Evolutionary conservation across 1,140 invertebrate genomes (phyloP), one percentile per base, ranked within the genome.

Genomic region (Daktulosphaira vitifoliae): DNA sequence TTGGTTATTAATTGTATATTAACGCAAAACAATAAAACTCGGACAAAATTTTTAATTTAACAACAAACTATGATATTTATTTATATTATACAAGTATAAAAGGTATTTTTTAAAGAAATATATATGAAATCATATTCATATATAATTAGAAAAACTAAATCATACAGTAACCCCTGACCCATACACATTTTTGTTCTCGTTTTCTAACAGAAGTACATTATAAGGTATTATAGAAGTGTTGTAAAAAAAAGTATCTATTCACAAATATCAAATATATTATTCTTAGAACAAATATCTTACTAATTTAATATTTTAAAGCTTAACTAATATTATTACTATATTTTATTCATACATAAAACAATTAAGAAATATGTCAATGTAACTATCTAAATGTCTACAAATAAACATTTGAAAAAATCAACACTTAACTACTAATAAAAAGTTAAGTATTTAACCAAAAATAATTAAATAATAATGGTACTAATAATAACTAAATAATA

Each of bases 321-420:
- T 62, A 48, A 48, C 6, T 62, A 48, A n/a, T 16, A 16, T 44
- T 44, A 44, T 44, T 46, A 33, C 29, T 33, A 33, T 33, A 11
- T 33, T 46, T n/a, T 13, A 20, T 48, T n/a, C n/a, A n/a, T n/a
- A n/a, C n/a, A 62, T 13, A 8, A 62, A 62, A 62, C 42, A 46
- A 59, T 46, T 11, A 46, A 59, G 37, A 37, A 38, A 42, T 11
- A 13, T 46, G 56, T 62, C 56, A 62, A 62, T n/a, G n/a, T 48
- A 62, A 62, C 46, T n/a, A 8, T 59, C 44, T 44, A 18, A 59
- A 59, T 62, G 56, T 48, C 42, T 62, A 62, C 23, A 48, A 59
- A 62, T 62, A 62, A 62, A 62, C 56, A 62, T 62, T 62, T 62
- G 29, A 11, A 48, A 62, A 62, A 62, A 62, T 62, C 56, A 62